Conservation (phyloP, 2,797 vertebrate genomes). For the Xerus rutilus region DNA sequence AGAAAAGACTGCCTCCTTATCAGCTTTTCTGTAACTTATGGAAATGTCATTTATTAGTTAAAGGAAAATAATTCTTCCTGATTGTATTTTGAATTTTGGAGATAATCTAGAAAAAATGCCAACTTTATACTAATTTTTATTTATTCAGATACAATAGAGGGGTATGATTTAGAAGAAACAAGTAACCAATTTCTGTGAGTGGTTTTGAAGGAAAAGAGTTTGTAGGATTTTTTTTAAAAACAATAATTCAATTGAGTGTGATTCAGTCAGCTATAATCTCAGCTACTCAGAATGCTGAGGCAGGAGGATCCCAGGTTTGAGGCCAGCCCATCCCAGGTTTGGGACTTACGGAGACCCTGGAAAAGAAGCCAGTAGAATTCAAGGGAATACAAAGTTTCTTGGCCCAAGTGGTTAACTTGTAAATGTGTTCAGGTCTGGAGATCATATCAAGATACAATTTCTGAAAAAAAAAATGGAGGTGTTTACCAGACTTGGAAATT, state of each 20-base stretch:
- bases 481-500: conserved; percentile 46
- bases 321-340: no score
- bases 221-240: conserved; percentile 38
- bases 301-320: not conserved
- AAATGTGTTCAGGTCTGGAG: not conserved
- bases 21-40: conserved; percentile 29
- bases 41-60: conserved; percentile 48
- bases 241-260: not conserved
- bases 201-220: conserved; percentile 1
- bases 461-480: not conserved
- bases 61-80: conserved; percentile 33
- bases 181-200: not conserved
- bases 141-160: not conserved
- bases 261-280: not conserved
- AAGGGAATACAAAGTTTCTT: conserved; percentile 30
- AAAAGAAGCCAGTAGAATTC: not conserved
- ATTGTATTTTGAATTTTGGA: conserved; percentile 41
- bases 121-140: conserved; percentile 26
- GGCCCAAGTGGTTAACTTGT: not conserved
- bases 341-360: no score
- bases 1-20: not conserved
- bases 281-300: not conserved
- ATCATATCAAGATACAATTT: not conserved
- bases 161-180: conserved; percentile 36
- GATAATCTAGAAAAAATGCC: not conserved